Percentiles rank a stretch among this genome's conserved stretches.
Conservation (phyloP, 2,797 vertebrate species). For the Oryzias dopingdopingensis region DNA sequence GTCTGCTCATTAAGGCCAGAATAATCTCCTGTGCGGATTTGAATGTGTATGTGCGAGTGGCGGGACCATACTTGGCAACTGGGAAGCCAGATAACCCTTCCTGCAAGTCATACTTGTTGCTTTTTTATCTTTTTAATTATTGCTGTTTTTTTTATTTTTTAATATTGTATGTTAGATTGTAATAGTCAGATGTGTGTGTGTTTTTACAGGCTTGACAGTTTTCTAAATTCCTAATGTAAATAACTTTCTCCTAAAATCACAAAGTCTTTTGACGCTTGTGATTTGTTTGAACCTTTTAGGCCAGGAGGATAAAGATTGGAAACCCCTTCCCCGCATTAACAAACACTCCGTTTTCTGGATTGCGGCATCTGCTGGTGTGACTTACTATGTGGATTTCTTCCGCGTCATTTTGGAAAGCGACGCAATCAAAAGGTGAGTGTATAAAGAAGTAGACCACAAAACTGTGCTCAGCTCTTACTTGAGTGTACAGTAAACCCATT, state of each 20-base stretch:
- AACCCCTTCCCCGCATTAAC: conserved; percentile 86
- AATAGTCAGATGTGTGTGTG: too few species aligned
- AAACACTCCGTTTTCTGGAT: conserved; percentile 95
- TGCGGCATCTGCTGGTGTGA: conserved; percentile 83
- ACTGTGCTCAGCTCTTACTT: neutral
- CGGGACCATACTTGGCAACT: too few species aligned
- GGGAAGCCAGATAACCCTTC: conserved; percentile 4
- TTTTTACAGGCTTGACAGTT: neutral
- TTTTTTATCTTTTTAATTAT: too few species aligned
- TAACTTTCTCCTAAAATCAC: neutral
- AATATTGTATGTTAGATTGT: too few species aligned
- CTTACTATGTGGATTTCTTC: conserved; percentile 92
- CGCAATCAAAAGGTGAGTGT: conserved; percentile 83
- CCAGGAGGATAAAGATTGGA: conserved; percentile 79
- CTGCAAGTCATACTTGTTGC: neutral
- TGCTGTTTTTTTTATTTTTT: too few species aligned
- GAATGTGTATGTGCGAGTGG: conserved; percentile 1
- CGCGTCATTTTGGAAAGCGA: conserved; percentile 79
- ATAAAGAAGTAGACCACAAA: neutral
- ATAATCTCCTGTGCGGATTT: conserved; percentile 32
- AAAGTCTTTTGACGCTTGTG: neutral
- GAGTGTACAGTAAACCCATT: neutral
- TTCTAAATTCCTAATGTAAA: neutral
- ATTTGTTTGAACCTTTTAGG: conserved; percentile 55
- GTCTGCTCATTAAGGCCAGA: conserved; percentile 21